Conservation (phyloP, 2,888 invertebrate species). For the Aporophyla lueneburgensis region DNA sequence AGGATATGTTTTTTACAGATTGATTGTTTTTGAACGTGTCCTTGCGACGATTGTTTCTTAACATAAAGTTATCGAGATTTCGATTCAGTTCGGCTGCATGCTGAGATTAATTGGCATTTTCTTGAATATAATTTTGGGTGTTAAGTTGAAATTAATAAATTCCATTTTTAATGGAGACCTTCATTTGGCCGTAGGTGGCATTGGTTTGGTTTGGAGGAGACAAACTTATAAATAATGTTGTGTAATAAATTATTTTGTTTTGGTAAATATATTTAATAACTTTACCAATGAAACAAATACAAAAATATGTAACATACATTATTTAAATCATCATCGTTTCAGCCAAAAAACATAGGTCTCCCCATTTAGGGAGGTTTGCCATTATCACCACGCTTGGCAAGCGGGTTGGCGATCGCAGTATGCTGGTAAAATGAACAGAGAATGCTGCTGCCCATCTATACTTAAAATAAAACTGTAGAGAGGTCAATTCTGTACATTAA, state of each 20-base stretch:
- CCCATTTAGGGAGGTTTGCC: too few species aligned
- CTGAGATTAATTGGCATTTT: slow-evolving; percentile 38
- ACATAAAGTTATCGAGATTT: slow-evolving; percentile 2
- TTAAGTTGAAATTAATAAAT: slow-evolving; percentile 31
- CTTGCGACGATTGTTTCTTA: slow-evolving; percentile 12
- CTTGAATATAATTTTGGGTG: slow-evolving; percentile 23
- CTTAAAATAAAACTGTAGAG: too few species aligned
- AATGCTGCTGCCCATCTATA: too few species aligned
- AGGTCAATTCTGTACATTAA: too few species aligned
- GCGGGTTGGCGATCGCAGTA: too few species aligned
- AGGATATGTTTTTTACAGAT: neutral
- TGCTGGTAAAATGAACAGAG: too few species aligned
- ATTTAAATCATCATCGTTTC: too few species aligned
- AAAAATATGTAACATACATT: neutral
- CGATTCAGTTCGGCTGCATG: slow-evolving; percentile 13
- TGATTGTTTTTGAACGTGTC: slow-evolving; percentile 13
- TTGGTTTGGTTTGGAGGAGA: slow-evolving; percentile 8
- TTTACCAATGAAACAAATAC: too few species aligned
- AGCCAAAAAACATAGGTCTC: too few species aligned
- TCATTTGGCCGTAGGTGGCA: slow-evolving; percentile 25
- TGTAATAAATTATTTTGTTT: slow-evolving; percentile 7
- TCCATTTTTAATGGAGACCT: slow-evolving; percentile 30
- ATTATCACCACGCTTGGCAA: too few species aligned
- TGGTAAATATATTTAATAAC: neutral
- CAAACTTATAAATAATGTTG: slow-evolving; percentile 19